phyloP scores from a whole-genome alignment of 2,888 invertebrate species.

The Agrochola macilenta region DNA sequence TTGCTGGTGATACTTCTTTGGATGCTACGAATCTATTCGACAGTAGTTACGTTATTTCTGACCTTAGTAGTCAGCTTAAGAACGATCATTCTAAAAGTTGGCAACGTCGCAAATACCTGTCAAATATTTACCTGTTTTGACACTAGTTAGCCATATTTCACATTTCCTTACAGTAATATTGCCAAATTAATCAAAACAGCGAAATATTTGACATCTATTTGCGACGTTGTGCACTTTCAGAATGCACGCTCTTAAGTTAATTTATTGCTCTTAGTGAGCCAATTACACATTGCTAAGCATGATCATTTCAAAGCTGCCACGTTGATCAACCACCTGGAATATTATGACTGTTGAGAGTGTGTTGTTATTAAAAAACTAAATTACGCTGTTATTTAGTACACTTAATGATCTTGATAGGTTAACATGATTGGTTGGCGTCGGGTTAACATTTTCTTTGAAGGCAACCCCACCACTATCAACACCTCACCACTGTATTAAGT shows the following conservation, averaged over 20 bases:
- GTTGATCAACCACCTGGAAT: not conserved
- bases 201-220: too few species aligned
- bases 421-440: not conserved
- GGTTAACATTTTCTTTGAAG: not conserved
- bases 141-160: too few species aligned
- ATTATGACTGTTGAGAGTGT: not conserved
- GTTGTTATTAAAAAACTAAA: not conserved
- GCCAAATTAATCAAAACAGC: too few species aligned
- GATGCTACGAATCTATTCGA: not conserved
- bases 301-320: not conserved
- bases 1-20: not conserved
- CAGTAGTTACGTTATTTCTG: not conserved
- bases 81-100: too few species aligned
- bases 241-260: too few species aligned
- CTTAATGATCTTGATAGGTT: not conserved
- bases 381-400: not conserved
- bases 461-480: constrained; percentile 1
- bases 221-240: too few species aligned
- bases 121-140: too few species aligned
- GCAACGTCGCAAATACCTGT: too few species aligned
- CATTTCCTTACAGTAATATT: too few species aligned
- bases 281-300: too few species aligned
- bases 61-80: not conserved
- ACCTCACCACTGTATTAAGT: not conserved
- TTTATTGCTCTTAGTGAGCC: not conserved